These are phyloP conservation scores for Gortyna flavago DNA, from an alignment of 2,888 invertebrate genomes.

Conservation along the genomic window DNA sequence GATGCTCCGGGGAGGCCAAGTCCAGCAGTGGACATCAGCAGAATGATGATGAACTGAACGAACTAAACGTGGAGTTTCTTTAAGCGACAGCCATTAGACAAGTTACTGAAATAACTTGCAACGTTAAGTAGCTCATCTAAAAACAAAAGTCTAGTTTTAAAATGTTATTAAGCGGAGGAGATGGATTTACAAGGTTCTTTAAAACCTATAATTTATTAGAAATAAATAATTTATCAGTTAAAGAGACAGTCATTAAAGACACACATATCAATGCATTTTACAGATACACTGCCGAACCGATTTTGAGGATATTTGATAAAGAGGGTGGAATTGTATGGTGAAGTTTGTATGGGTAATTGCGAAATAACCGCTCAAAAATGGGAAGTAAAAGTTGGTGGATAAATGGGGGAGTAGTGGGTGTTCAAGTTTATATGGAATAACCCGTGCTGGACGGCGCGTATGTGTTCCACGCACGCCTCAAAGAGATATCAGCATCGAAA, in stretches of 20 bases:
- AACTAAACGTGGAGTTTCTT: not conserved
- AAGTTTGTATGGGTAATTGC: not conserved
- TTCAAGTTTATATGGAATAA: not conserved
- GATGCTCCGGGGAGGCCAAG: not conserved
- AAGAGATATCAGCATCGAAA: too few relatives aligned
- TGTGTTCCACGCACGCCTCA: too few relatives aligned
- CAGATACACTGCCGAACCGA: too few relatives aligned
- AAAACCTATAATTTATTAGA: too few relatives aligned
- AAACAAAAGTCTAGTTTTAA: not conserved
- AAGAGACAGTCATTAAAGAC: too few relatives aligned
- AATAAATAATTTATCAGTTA: too few relatives aligned
- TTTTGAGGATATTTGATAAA: too few relatives aligned
- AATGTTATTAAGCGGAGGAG: too few relatives aligned
- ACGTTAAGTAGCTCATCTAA: not conserved
- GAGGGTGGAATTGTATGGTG: too few relatives aligned
- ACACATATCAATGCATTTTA: too few relatives aligned
- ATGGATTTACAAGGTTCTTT: too few relatives aligned
- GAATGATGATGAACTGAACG: not conserved
- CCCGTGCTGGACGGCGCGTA: too few relatives aligned
- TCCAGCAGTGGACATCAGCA: not conserved
- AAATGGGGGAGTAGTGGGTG: not conserved
- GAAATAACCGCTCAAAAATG: not conserved
- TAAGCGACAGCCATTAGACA: not conserved
- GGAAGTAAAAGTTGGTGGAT: not conserved
- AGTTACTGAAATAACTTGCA: not conserved